Evolutionary conservation across 1,140 invertebrate genomes (phyloP).

Genomic region (Polypedilum pembai): DNA sequence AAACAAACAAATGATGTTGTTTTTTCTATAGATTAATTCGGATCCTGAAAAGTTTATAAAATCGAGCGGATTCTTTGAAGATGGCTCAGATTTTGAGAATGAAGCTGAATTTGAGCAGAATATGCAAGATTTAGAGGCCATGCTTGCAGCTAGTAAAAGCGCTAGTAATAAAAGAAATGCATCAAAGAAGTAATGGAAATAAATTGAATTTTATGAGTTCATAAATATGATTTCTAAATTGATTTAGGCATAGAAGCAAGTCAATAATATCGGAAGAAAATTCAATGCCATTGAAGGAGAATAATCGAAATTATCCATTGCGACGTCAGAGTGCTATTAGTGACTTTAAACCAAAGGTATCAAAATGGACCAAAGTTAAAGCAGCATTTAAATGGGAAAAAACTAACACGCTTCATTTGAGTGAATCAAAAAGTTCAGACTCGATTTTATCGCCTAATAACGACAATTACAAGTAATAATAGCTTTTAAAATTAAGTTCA

Average conservation of each 20-base stretch:
- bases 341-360: conserved; percentile 45
- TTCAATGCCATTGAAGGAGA: conserved; percentile 38
- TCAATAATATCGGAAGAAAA: conserved; percentile 45
- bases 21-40: conserved; percentile 3
- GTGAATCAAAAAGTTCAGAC: conserved; percentile 43
- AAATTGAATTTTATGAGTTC: conserved; percentile 29
- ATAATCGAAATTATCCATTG: conserved; percentile 41
- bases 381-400: conserved; percentile 70
- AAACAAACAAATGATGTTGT: not conserved
- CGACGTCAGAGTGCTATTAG: conserved; percentile 40
- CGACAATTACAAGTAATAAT: conserved; percentile 34
- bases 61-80: conserved; percentile 30
- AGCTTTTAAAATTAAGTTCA: not conserved
- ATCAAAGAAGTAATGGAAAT: conserved; percentile 45
- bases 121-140: conserved; percentile 50
- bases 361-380: conserved; percentile 76
- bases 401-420: conserved; percentile 46
- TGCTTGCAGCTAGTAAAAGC: conserved; percentile 43
- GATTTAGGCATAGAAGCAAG: conserved; percentile 43
- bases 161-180: conserved; percentile 44
- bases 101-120: conserved; percentile 51
- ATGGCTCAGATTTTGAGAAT: conserved; percentile 46
- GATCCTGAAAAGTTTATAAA: conserved; percentile 21
- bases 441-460: conserved; percentile 42
- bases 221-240: conserved; percentile 1